Base-by-base conservation (phyloP, 2,113 vertebrate genomes). In the Macaca fascicularis region DNA sequence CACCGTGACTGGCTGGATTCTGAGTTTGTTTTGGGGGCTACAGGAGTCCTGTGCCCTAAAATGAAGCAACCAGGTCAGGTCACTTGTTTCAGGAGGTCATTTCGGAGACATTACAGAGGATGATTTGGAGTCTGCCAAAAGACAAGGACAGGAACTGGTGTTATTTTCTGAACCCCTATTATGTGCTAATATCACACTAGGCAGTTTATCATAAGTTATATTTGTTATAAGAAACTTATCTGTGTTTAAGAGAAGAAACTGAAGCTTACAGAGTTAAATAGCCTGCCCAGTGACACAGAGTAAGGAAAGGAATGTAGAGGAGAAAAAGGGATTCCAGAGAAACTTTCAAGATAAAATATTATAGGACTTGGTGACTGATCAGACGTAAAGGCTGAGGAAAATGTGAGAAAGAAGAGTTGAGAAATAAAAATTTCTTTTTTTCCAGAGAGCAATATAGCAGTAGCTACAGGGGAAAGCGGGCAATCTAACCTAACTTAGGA, bases 281-380 rank as follows among this genome's bases (percentile, higher is more conserved):
- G 14, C 25, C 32, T 32, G 25, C 7, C n/a, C 45, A 55, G 8
- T 38, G 25, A 40, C 10, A 14, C 8, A 14, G 48, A 82, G n/a
- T 25, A 82, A 91, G 78, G 50, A 57, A 82, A 32, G 2, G 11
- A 43, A 43, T 11, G 48, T 8, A 57, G 64, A 43, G n/a, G 35
- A 90, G 89, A 23, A 70, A 91, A 70, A 76, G 13, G 19, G 55
- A 70, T 43, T 70, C n/a, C 12, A 70, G 89, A 81, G 78, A 70
- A 43, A 13, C 50, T 55, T 72, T 70, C 50, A 17, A 78, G 48
- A 82, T 35, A 79, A 52, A 52, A 35, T 52, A 52, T 20, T 20
- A 9, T 22, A 35, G 78, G n/a, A 70, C n/a, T 17, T 70, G n/a
- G n/a, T 35, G 30, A 43, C 13, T 25, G 59, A 55, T 12, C 13